Base-by-base conservation (phyloP, 2,797 vertebrate genomes). In the Anguilla anguilla region DNA sequence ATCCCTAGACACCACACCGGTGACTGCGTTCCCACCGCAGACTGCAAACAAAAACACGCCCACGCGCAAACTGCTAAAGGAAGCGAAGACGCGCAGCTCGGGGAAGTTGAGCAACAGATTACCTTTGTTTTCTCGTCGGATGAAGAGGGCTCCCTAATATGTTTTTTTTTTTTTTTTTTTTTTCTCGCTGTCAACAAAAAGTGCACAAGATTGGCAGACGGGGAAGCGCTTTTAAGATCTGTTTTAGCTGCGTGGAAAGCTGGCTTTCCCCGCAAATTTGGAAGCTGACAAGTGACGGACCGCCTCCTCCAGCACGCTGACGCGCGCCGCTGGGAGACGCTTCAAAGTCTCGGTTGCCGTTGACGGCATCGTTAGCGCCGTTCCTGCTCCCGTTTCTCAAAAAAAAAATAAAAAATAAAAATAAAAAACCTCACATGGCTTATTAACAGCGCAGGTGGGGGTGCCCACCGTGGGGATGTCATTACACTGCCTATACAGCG, bases 361-460 rank as follows among this genome's bases (percentile, higher is more conserved):
- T 83, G 84, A 89, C 87, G 85, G 87, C 89, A 89, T 90, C 88
- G 89, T 91, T 91, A 89, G 86, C 79, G 84, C 83, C 31, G 39
- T 82, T 46, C 69, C 31, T 25, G 85, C 88, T 87, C 82, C 59
- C 53, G 79, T 88, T 89, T 61, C 3, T 88, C 88, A 85, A 74
- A 10, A 25, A 31, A 43, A 43, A n/a, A n/a, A n/a, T n/a, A n/a
- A n/a, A n/a, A n/a, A n/a, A n/a, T n/a, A n/a, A n/a, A 13, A 15
- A 39, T 19, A 61, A 19, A 82, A 64, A 74, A 84, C 74, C 85
- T 79, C 55, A 31, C 84, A 90, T 92, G 88, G 89, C 83, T 92
- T 92, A 91, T 92, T 92, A 91, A 90, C 92, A 89, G 84, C 88
- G 89, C 81, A 85, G 85, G 86, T 83, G 88, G 74, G 35, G 69